A percentile compares a stretch with the other conserved stretches of the same genome.
Conservation (phyloP, 2,113 vertebrate species). For the Chaenogobius annularis region DNA sequence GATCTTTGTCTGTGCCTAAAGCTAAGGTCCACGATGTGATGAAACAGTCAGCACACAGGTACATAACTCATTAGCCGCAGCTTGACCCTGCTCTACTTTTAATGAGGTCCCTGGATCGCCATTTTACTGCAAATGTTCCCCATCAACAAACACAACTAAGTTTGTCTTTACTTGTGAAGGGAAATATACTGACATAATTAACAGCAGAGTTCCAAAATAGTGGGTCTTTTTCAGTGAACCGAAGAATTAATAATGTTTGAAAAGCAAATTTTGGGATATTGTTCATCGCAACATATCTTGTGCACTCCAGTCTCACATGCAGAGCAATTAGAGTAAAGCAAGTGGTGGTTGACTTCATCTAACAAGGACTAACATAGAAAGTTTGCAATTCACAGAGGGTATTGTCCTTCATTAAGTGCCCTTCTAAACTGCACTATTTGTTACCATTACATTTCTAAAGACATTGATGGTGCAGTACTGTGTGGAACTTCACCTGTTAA, state of each 20-base stretch:
- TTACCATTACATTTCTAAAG: background rate
- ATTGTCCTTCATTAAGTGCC: constrained; percentile 5
- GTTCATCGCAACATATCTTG: no score
- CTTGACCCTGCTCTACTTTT: constrained; percentile 9
- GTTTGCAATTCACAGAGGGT: background rate
- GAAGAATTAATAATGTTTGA: background rate
- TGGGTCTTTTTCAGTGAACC: background rate
- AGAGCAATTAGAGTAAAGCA: constrained; percentile 5
- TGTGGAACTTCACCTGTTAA: background rate
- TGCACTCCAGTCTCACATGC: background rate
- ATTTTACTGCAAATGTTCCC: constrained; percentile 9
- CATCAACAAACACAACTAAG: constrained; percentile 4
- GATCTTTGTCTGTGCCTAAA: background rate
- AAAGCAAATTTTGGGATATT: background rate
- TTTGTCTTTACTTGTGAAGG: background rate
- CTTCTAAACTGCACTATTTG: constrained; percentile 2
- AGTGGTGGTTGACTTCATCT: constrained; percentile 1
- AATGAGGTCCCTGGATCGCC: constrained; percentile 16
- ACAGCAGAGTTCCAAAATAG: background rate
- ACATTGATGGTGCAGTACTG: background rate
- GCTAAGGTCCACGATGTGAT: background rate
- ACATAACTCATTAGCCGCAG: constrained; percentile 1
- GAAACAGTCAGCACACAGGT: background rate
- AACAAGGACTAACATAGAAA: background rate
- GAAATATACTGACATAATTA: background rate